phyloP scores from a whole-genome alignment of 1,140 invertebrate species.

The Panagrolaimus sp. region DNA sequence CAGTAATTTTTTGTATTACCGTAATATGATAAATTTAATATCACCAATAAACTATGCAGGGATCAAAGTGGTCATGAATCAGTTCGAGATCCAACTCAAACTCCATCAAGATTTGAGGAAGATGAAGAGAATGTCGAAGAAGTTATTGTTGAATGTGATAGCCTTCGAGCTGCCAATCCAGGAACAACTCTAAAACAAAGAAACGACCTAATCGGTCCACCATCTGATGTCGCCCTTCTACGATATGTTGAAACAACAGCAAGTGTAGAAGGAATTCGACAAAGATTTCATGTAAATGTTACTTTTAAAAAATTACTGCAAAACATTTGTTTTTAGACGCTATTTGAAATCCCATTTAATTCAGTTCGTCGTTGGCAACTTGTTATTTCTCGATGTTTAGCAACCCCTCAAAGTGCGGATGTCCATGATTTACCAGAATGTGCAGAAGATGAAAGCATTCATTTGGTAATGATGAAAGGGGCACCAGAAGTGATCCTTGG shows the following conservation, averaged over 20 bases:
- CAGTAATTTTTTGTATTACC: no score
- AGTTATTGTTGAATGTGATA: background rate
- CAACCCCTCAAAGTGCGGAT: conserved; percentile 13
- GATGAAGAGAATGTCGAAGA: background rate
- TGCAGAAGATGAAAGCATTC: conserved; percentile 22
- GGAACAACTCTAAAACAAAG: conserved; percentile 6
- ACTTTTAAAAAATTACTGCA: no score
- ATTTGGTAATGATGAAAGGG: conserved; percentile 55
- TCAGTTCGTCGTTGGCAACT: conserved; percentile 54
- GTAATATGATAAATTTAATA: background rate
- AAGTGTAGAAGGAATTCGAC: conserved; percentile 47
- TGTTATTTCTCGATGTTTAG: conserved; percentile 46
- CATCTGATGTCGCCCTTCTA: conserved; percentile 53
- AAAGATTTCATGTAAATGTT: conserved; percentile 31
- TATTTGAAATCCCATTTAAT: conserved; percentile 57
- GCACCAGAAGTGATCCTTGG: conserved; percentile 51
- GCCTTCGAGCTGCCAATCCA: background rate
- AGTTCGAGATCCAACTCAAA: conserved; percentile 39
- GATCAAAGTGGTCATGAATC: conserved; percentile 36
- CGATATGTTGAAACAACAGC: conserved; percentile 50
- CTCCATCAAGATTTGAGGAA: conserved; percentile 20
- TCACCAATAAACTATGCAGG: conserved; percentile 20
- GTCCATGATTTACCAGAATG: conserved; percentile 10
- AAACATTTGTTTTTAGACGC: conserved; percentile 24
- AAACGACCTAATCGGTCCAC: conserved; percentile 46